phyloP scores from a whole-genome alignment of 2,888 invertebrate species.

The Drosophila borborema region DNA sequence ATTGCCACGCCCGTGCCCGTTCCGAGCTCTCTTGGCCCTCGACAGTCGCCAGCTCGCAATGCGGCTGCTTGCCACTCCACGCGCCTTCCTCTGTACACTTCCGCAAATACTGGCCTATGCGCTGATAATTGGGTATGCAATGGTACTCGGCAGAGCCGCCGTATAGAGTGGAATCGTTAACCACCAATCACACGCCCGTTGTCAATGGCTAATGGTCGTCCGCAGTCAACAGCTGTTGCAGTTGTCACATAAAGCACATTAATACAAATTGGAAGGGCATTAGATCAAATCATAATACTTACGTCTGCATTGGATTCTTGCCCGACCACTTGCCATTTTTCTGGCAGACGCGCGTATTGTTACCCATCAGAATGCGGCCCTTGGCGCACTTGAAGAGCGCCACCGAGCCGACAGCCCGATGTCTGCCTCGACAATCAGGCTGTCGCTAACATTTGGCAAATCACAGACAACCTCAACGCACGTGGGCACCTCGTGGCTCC shows the following conservation, averaged over 20 bases:
- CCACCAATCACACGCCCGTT: slow-evolving; percentile 94
- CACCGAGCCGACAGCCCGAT: slow-evolving; percentile 92
- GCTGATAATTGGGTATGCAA: slow-evolving; percentile 93
- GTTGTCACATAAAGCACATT: not conserved
- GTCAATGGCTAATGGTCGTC: slow-evolving; percentile 91
- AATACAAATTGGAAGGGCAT: not conserved
- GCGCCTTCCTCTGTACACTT: slow-evolving; percentile 93
- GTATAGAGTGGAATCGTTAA: slow-evolving; percentile 93
- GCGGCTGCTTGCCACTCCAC: slow-evolving; percentile 95
- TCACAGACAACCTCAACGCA: slow-evolving; percentile 94
- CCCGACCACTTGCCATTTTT: slow-evolving; percentile 94
- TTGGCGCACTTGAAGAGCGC: slow-evolving; percentile 93
- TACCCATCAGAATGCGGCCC: slow-evolving; percentile 92
- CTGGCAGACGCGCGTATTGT: slow-evolving; percentile 91
- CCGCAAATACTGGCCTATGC: slow-evolving; percentile 92
- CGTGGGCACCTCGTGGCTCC: slow-evolving; percentile 93
- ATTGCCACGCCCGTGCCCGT: slow-evolving; percentile 92
- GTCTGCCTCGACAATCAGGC: slow-evolving; percentile 87
- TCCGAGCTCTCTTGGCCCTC: slow-evolving; percentile 91
- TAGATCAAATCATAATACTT: slow-evolving; percentile 82
- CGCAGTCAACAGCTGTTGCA: slow-evolving; percentile 92
- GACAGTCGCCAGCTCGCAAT: slow-evolving; percentile 90
- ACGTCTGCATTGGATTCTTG: slow-evolving; percentile 92
- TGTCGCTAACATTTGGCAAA: slow-evolving; percentile 88
- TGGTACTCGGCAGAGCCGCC: slow-evolving; percentile 95